Evolutionary conservation across 1,140 invertebrate species (phyloP), one percentile per base, ranked within the genome.

Genomic region (Polypedilum vanderplanki): DNA sequence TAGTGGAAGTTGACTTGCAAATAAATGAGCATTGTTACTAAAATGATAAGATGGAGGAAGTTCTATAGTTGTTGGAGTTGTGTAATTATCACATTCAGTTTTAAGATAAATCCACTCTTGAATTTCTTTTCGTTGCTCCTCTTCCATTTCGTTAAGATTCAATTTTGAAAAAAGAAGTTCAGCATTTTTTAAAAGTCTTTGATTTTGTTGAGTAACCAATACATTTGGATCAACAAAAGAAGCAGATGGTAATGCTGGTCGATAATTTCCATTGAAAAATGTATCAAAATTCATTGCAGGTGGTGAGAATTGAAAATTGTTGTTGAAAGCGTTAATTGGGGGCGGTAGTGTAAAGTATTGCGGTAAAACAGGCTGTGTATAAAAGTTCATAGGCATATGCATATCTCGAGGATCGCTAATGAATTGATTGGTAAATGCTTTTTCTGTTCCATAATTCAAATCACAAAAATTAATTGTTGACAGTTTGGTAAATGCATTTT

Each of bases 101-200:
- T 93, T 93, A 76, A 93, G 85, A 78, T 90, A 92, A 3, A 94
- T 82, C 92, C 92, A 94, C 76, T 92, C 89, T 79, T 91, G 90
- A n/a, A 93, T 91, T 82, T 91, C 91, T 79, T 91, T 90, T 77
- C 88, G 86, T 79, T 91, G 89, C 75, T 86, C 83, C 75, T 90
- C 87, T 7, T 88, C 85, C 70, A 93, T 80, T 41, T 85, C 83
- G 77, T 90, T 89, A 24, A 84, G 85, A 70, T 85, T 83, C 75
- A 87, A 82, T 74, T 85, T 85, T 70, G 65, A 70, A 4, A 70
- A 70, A 12, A 70, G 65, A 70, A 70, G 65, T 18, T 70, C 65
- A 18, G 65, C 65, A 18, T 70, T 70, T 18, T 18, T 70, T 7
- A 70, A 12, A 5, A 83, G 76, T 76, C 81, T 74, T 17, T 41